phyloP scores from a whole-genome alignment of 2,797 vertebrate genomes.

The Brachyrhaphis roseni region DNA sequence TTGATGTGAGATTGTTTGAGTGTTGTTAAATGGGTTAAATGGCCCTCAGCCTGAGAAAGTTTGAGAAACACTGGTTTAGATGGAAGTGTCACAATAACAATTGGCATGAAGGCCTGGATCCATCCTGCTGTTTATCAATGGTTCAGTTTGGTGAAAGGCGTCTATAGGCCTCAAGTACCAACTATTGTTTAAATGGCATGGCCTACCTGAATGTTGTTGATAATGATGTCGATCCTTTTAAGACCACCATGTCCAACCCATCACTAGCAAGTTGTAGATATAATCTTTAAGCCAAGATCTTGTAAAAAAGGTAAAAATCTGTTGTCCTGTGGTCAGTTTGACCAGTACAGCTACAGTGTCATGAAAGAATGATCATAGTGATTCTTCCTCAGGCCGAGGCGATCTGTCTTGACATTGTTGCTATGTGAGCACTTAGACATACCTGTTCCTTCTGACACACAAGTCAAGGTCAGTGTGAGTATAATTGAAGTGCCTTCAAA shows the following conservation, averaged over 20 bases:
- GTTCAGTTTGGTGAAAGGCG: too few relatives aligned
- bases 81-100: not conserved
- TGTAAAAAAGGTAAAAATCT: not conserved
- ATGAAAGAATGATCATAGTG: not conserved
- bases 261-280: not conserved
- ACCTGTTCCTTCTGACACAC: not conserved
- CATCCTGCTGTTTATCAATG: not conserved
- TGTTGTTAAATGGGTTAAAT: too few relatives aligned
- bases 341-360: not conserved
- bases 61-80: not conserved
- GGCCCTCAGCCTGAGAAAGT: too few relatives aligned
- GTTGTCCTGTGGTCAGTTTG: not conserved
- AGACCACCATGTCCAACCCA: not conserved
- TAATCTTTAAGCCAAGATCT: too few relatives aligned
- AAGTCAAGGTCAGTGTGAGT: conserved; percentile 6
- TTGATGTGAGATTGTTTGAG: too few relatives aligned
- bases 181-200: not conserved
- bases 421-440: conserved; percentile 12
- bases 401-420: conserved; percentile 7
- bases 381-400: not conserved
- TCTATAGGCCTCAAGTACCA: not conserved
- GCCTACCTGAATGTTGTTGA: not conserved
- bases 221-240: too few relatives aligned
- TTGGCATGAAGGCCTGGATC: not conserved
- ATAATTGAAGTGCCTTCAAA: not conserved